Evolutionary conservation across 2,797 vertebrate species (phyloP), one percentile per base, ranked within the genome.

Genomic region (Lacerta viridis): DNA sequence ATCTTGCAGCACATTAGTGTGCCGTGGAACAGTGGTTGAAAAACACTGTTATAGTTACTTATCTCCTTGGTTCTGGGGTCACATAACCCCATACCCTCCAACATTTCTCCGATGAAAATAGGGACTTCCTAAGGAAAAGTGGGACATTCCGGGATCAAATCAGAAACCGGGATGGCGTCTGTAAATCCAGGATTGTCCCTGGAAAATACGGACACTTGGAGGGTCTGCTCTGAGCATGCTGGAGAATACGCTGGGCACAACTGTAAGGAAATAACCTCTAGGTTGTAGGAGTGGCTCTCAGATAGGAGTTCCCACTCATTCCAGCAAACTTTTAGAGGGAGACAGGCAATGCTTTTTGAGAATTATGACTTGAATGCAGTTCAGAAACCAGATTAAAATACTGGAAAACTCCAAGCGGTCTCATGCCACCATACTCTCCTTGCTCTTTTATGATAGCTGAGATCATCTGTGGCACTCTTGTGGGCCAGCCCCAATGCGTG

Each of bases 391-490:
- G 23, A n/a, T 76, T 33, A 25, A 78, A 59, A 72, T 64, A 23
- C 50, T 79, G 82, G 75, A 77, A 79, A 83, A 33, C 46, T 11
- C 27, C 43, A 88, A 61, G 36, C 39, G 4, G 15, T 43, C 33
- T 41, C 36, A 79, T 84, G 66, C 36, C 36, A 46, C 5, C 20
- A 20, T 71, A 27, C 18, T 50, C 68, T 80, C 41, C 41, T 2
- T 81, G 50, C 50, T n/a, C 39, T 59, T 71, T 87, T 39, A 75
- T 33, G 69, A n/a, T 27, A 81, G 69, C 39, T 46, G 82, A 84
- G 29, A 43, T 88, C 39, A 88, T 80, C 29, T 18, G 50, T 80
- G 68, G 76, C 81, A 80, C 9, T 64, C 68, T 84, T 69, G 8
- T 27, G 33, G 46, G 50, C 46, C 41, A 50, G 41, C 1, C 50